Base-by-base conservation (phyloP, 2,113 vertebrate genomes). In the Toxostoma redivivum region DNA sequence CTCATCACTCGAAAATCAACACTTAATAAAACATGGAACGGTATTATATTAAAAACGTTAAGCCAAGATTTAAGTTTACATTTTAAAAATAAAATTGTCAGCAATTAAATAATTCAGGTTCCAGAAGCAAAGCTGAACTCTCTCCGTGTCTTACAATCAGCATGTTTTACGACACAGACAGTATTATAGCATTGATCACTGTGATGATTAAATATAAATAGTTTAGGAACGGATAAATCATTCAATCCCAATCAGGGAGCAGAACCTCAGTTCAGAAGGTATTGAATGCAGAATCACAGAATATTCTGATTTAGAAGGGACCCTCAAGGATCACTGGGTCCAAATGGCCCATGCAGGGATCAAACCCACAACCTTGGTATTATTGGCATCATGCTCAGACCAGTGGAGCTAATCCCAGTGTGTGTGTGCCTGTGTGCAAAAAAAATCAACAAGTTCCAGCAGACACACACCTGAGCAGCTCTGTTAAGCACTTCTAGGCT, bases 301-400 rank as follows among this genome's bases (percentile, higher is more conserved):
- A 42, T 76, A 69, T 48, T 67, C 25, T 76, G 47, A 35, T 53
- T 48, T 47, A n/a, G 25, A 53, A 60, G n/a, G 38, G 16, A 40
- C 13, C 4, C 10, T 14, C 28, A 69, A 40, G 45, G n/a, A 47
- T 47, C 54, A 54, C 7, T 0, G 0, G 47, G 11, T 21, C 45
- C 47, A 22, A 74, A 53, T 22, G 25, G 5, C n/a, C 11, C n/a
- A 47, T 22, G 25, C 18, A 47, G 38, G 17, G n/a, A 27, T 47
- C 24, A 76, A 35, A 27, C 20, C 38, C 54, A 53, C 3, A 13
- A 35, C 18, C 17, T 48, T 27, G 40, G 21, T 16, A 8, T 31
- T 53, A 7, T 7, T 27, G 37, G 17, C 25, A 69, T 14, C 3
- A 2, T 35, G 25, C 11, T 82, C 12, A 3, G n/a, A 56, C 30